A percentile compares a stretch with the other conserved stretches of the same genome.
These are phyloP conservation scores for Macrocentrus cingulum DNA, from an alignment of 1,140 invertebrate species.

Conservation along the genomic window DNA sequence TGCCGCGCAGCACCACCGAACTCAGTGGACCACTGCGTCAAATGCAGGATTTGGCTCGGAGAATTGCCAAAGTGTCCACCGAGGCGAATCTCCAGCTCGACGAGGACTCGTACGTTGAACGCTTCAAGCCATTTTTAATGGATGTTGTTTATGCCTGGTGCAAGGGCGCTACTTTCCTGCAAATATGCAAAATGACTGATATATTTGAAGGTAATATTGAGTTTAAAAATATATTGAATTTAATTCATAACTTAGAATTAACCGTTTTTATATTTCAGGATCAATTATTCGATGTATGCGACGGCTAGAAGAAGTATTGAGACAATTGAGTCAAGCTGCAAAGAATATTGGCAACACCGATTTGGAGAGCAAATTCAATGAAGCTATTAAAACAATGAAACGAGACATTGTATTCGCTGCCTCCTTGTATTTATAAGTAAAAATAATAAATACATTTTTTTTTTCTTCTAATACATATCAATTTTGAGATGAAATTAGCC, in stretches of 20 bases:
- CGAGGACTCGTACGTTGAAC: constrained; percentile 89
- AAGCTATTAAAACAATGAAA: constrained; percentile 90
- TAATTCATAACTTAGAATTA: constrained; percentile 10
- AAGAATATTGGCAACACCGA: constrained; percentile 97
- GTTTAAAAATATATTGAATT: constrained; percentile 15
- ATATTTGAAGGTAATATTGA: constrained; percentile 97
- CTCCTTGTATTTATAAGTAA: constrained; percentile 88
- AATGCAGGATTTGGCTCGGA: constrained; percentile 80
- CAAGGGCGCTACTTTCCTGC: constrained; percentile 87
- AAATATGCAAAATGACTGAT: constrained; percentile 96
- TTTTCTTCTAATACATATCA: constrained; percentile 7
- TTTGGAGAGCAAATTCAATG: constrained; percentile 94
- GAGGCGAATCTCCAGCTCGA: constrained; percentile 91
- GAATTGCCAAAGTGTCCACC: constrained; percentile 88
- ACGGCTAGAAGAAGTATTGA: constrained; percentile 90
- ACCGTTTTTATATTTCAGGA: constrained; percentile 62
- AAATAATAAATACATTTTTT: constrained; percentile 19
- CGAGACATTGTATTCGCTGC: constrained; percentile 99
- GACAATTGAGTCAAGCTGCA: constrained; percentile 94
- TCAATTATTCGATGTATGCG: constrained; percentile 98
- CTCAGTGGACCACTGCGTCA: constrained; percentile 82
- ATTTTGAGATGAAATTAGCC: constrained; percentile 5
- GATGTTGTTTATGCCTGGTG: constrained; percentile 97
- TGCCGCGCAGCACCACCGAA: constrained; percentile 83
- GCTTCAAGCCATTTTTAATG: constrained; percentile 95